These are phyloP conservation scores for Heliconius himera DNA, from an alignment of 1,140 invertebrate species.

Conservation along the genomic window DNA sequence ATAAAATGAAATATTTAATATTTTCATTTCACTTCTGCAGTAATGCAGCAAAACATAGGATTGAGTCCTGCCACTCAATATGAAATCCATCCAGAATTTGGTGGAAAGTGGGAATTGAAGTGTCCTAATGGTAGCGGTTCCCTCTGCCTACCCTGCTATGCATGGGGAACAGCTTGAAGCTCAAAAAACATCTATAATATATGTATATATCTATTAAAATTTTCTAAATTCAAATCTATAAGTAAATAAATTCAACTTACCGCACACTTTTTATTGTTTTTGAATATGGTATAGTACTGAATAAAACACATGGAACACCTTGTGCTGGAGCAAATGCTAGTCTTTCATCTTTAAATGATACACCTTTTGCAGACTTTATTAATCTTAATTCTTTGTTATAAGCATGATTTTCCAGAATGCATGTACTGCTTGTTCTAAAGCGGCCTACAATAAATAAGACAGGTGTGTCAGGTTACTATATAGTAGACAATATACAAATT, in stretches of 20 bases:
- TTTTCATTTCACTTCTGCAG: no score
- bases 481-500: slow-evolving; percentile 30
- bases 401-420: slow-evolving; percentile 77
- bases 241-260: slow-evolving; percentile 72
- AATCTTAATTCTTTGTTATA: slow-evolving; percentile 83
- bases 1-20: no score
- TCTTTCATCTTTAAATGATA: slow-evolving; percentile 89
- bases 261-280: slow-evolving; percentile 85
- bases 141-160: no score
- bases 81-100: no score
- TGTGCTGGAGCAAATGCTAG: slow-evolving; percentile 88
- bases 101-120: no score
- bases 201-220: neutral
- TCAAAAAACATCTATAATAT: neutral
- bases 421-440: slow-evolving; percentile 72
- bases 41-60: no score
- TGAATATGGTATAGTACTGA: slow-evolving; percentile 91
- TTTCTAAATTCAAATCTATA: neutral
- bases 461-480: neutral
- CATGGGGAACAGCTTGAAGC: no score
- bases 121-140: no score
- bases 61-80: no score
- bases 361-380: slow-evolving; percentile 82
- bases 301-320: slow-evolving; percentile 90
- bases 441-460: slow-evolving; percentile 56